phyloP scores from a whole-genome alignment of 2,797 vertebrate species.

The Benthosema pterotum region DNA sequence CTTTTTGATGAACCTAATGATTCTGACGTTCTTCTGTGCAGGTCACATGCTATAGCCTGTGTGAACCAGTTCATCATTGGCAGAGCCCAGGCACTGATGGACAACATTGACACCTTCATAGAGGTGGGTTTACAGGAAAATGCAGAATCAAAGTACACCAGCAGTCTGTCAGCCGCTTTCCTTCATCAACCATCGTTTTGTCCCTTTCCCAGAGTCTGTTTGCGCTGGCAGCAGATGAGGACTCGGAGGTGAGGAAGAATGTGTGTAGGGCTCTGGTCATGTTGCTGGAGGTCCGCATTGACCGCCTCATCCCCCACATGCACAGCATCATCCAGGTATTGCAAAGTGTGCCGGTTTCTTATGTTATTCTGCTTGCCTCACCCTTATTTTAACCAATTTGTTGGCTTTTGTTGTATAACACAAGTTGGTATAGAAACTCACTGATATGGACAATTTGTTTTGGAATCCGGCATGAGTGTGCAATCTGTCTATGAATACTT shows the following conservation, averaged over 20 bases:
- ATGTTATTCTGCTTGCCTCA: not conserved
- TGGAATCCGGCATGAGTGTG: no score
- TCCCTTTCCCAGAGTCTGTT: constrained; percentile 86
- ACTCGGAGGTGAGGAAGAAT: constrained; percentile 93
- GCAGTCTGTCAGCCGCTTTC: not conserved
- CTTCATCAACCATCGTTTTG: not conserved
- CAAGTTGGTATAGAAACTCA: no score
- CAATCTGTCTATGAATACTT: no score
- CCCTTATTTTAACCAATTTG: no score
- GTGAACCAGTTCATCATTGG: constrained; percentile 98
- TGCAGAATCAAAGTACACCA: not conserved
- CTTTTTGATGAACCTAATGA: not conserved
- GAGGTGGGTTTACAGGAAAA: constrained; percentile 79
- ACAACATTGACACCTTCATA: constrained; percentile 95
- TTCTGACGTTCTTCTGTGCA: constrained; percentile 42
- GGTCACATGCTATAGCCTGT: constrained; percentile 94
- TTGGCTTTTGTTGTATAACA: no score
- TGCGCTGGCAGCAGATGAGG: constrained; percentile 92
- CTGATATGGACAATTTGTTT: no score
- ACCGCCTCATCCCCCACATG: constrained; percentile 95
- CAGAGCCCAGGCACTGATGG: constrained; percentile 94
- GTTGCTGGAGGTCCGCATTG: constrained; percentile 93
- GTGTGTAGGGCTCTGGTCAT: constrained; percentile 94
- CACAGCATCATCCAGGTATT: constrained; percentile 94
- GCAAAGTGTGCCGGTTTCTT: not conserved